phyloP scores from a whole-genome alignment of 2,797 vertebrate genomes.

The Crenichthys baileyi region DNA sequence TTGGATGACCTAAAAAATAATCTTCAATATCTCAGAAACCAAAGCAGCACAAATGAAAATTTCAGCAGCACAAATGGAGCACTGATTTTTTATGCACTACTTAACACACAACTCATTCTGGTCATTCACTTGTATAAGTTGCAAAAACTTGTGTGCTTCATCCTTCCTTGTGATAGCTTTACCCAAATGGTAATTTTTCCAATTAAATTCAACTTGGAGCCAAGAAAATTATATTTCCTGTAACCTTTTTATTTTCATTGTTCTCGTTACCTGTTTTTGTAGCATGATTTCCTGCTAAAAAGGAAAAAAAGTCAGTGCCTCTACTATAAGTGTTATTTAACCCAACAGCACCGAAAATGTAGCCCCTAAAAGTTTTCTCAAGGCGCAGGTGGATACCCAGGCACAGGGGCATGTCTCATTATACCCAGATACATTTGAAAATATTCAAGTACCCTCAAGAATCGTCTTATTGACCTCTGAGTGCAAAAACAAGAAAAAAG shows the following conservation, averaged over 20 bases:
- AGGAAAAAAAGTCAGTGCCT: background rate
- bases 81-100: conserved; percentile 25
- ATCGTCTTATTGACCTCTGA: background rate
- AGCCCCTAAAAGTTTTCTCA: background rate
- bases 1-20: too few relatives aligned
- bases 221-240: conserved; percentile 40
- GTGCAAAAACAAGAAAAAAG: background rate
- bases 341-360: background rate
- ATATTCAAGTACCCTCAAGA: background rate
- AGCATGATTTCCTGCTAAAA: background rate
- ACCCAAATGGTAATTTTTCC: conserved; percentile 38
- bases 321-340: background rate
- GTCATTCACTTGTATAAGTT: conserved; percentile 38
- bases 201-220: conserved; percentile 27
- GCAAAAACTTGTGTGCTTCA: conserved; percentile 39
- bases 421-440: too few relatives aligned
- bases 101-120: conserved; percentile 30
- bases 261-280: conserved; percentile 12
- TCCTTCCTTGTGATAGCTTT: conserved; percentile 12
- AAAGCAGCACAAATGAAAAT: too few relatives aligned
- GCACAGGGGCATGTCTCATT: background rate
- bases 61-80: too few relatives aligned
- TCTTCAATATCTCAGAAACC: too few relatives aligned
- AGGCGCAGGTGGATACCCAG: background rate
- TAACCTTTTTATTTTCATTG: conserved; percentile 21